A percentile compares a stretch with the other conserved stretches of the same genome.
phyloP scores from a whole-genome alignment of 2,888 invertebrate genomes.

The Napeogenes sylphis region DNA sequence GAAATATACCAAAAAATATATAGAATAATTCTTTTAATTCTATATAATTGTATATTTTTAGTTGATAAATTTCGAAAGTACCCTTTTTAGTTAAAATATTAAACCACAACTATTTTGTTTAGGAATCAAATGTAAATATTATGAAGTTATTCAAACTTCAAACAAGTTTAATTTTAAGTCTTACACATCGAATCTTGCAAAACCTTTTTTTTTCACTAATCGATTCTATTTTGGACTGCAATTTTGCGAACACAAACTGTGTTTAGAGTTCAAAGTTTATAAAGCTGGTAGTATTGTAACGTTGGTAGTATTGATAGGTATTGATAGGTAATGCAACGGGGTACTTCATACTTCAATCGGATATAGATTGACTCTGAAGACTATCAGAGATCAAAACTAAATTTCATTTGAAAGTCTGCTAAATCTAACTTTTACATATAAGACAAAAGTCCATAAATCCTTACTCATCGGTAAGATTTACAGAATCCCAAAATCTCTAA shows the following conservation, averaged over 20 bases:
- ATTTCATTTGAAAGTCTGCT: conserved; percentile 4
- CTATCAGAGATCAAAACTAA: conserved; percentile 9
- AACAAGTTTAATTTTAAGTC: neutral
- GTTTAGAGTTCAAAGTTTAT: conserved; percentile 17
- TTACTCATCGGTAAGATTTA: neutral
- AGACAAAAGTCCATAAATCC: conserved; percentile 6
- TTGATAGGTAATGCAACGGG: conserved; percentile 14
- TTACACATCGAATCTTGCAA: neutral
- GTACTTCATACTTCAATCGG: conserved; percentile 12
- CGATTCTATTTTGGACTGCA: conserved; percentile 11
- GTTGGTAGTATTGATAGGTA: conserved; percentile 11
- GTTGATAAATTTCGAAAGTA: too few species aligned
- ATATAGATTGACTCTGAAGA: conserved; percentile 18
- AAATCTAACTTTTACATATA: neutral
- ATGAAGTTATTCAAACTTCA: neutral
- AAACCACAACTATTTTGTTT: too few species aligned
- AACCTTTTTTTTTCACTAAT: conserved; percentile 6
- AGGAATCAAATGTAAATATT: too few species aligned
- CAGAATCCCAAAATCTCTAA: neutral
- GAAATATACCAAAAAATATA: too few species aligned
- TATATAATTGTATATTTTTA: too few species aligned
- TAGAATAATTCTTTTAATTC: too few species aligned
- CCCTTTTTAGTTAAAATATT: too few species aligned
- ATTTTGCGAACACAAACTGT: conserved; percentile 13
- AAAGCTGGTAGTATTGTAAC: conserved; percentile 6